phyloP scores from a whole-genome alignment of 1,140 invertebrate genomes.

The Chymomyza costata region DNA sequence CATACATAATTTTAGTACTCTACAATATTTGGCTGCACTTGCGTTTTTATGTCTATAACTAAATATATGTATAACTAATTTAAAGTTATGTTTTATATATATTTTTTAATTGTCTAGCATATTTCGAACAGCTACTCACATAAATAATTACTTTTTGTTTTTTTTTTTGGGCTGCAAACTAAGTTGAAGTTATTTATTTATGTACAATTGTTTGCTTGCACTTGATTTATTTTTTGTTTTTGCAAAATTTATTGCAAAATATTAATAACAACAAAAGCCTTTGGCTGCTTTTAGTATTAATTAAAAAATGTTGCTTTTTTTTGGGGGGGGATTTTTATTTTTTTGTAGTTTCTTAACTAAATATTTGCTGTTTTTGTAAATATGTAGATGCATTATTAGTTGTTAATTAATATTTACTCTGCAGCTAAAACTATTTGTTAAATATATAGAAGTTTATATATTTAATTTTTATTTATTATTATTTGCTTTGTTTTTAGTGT shows the following conservation, averaged over 20 bases:
- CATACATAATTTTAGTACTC: background rate
- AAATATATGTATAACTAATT: slow-evolving; percentile 25
- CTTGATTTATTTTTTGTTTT: background rate
- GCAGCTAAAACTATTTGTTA: slow-evolving; percentile 31
- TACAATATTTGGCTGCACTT: slow-evolving; percentile 32
- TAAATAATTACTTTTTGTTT: slow-evolving; percentile 23
- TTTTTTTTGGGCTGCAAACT: slow-evolving; percentile 40
- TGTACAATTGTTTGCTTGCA: slow-evolving; percentile 34
- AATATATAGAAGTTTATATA: slow-evolving; percentile 17
- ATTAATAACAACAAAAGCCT: slow-evolving; percentile 20
- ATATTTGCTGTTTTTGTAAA: slow-evolving; percentile 64
- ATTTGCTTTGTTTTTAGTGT: slow-evolving; percentile 15
- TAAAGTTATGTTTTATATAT: slow-evolving; percentile 15
- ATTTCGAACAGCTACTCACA: slow-evolving; percentile 46
- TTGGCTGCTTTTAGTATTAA: slow-evolving; percentile 31
- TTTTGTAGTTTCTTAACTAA: slow-evolving; percentile 53
- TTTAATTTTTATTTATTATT: slow-evolving; percentile 21
- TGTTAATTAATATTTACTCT: slow-evolving; percentile 51
- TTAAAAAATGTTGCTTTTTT: slow-evolving; percentile 24
- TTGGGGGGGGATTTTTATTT: slow-evolving; percentile 24
- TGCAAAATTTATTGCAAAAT: background rate
- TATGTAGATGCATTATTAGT: slow-evolving; percentile 45
- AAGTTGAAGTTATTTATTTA: slow-evolving; percentile 40
- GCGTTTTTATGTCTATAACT: no score
- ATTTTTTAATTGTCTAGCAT: slow-evolving; percentile 24